Evolutionary conservation across 2,113 vertebrate species (phyloP).

Genomic region (Pedionomus torquatus): DNA sequence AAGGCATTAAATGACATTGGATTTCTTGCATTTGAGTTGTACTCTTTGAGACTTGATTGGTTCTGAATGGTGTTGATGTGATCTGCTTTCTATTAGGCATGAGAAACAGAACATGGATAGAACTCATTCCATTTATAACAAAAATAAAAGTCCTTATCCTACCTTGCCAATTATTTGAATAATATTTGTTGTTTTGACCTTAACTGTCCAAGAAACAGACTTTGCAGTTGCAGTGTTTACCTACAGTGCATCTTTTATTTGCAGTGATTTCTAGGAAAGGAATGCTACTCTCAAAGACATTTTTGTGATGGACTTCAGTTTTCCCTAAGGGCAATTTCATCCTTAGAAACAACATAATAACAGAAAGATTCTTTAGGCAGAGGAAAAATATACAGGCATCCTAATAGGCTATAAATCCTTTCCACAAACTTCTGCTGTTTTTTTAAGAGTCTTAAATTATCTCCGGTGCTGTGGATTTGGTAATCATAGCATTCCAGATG

Average conservation of each 20-base stretch:
- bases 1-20: background rate
- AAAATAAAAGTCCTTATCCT: background rate
- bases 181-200: background rate
- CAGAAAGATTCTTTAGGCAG: background rate
- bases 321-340: background rate
- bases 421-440: background rate
- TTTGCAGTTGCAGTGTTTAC: background rate
- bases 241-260: background rate
- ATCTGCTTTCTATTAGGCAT: background rate
- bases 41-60: background rate
- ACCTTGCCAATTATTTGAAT: background rate
- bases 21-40: background rate
- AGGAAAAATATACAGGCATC: background rate
- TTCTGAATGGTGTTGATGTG: background rate
- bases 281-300: background rate
- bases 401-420: conserved; percentile 16
- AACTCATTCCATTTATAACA: background rate
- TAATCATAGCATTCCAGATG: conserved; percentile 50
- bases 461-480: conserved; percentile 1
- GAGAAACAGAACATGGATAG: background rate
- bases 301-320: background rate
- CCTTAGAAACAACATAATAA: background rate
- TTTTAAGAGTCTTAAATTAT: conserved; percentile 30
- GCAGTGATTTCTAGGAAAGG: background rate
- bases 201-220: background rate